Percentiles rank a stretch among this genome's conserved stretches.
These are phyloP conservation scores for Archocentrus centrarchus DNA, from an alignment of 2,113 vertebrate species.

Conservation along the genomic window DNA sequence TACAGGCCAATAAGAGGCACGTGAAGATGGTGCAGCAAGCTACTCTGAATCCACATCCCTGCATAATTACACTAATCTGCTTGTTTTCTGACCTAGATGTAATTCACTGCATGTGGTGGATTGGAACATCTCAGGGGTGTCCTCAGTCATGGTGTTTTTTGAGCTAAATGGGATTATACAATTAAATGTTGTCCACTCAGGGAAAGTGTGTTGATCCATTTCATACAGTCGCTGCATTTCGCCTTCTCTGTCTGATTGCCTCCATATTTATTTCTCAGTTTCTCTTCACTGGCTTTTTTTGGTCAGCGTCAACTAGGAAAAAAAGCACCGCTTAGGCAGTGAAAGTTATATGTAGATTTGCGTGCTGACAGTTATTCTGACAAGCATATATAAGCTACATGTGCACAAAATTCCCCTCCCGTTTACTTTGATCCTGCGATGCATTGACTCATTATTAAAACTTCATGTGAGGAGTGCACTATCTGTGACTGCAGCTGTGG, in stretches of 20 bases:
- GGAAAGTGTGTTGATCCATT: conserved; percentile 41
- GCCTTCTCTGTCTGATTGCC: background rate
- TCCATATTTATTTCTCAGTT: conserved; percentile 3
- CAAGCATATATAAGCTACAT: background rate
- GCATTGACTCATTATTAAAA: conserved; percentile 46
- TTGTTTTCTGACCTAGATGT: conserved; percentile 70
- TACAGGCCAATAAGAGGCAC: conserved; percentile 47
- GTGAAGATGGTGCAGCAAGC: conserved; percentile 18
- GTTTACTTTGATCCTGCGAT: conserved; percentile 30
- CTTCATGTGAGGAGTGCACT: conserved; percentile 61
- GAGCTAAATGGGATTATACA: conserved; percentile 64
- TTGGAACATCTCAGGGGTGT: conserved; percentile 59
- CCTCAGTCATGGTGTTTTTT: conserved; percentile 43
- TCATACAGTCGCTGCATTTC: background rate
- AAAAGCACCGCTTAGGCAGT: conserved; percentile 7
- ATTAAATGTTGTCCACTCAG: conserved; percentile 43
- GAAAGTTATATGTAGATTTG: background rate
- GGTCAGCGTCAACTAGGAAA: background rate
- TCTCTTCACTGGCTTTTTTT: background rate
- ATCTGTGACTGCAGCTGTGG: conserved; percentile 49
- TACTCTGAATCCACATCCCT: conserved; percentile 39
- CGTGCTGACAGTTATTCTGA: background rate
- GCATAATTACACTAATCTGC: conserved; percentile 69
- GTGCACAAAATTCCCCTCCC: background rate
- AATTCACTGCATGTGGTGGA: conserved; percentile 54